A percentile compares a stretch with the other conserved stretches of the same genome.
These are phyloP conservation scores for Aspidoscelis tigris DNA, from an alignment of 2,113 vertebrate genomes.

Conservation along the genomic window DNA sequence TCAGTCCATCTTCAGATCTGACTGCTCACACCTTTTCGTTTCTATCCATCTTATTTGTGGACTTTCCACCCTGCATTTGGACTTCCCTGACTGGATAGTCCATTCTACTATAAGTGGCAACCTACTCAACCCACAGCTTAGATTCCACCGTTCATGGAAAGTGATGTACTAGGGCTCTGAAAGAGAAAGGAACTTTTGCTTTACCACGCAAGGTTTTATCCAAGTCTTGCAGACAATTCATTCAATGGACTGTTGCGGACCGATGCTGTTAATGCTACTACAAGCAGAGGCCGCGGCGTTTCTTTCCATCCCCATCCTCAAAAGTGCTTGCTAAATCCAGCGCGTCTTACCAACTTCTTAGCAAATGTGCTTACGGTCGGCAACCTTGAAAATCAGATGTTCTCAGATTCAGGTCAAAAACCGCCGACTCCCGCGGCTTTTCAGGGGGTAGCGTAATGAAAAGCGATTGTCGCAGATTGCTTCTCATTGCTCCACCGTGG, in stretches of 20 bases:
- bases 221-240: neutral
- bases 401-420: neutral
- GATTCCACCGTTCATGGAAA: neutral
- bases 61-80: too few relatives aligned
- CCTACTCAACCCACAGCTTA: neutral
- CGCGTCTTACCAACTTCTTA: neutral
- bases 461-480: neutral
- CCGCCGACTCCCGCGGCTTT: neutral
- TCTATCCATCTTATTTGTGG: too few relatives aligned
- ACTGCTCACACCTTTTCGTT: too few relatives aligned
- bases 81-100: too few relatives aligned
- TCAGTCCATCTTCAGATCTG: too few relatives aligned
- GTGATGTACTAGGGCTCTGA: too few relatives aligned
- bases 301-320: neutral
- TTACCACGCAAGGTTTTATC: neutral
- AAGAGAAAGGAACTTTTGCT: neutral
- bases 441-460: neutral
- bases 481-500: neutral
- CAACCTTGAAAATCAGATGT: neutral
- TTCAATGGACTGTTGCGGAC: neutral
- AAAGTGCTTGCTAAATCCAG: neutral
- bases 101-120: too few relatives aligned
- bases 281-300: too few relatives aligned
- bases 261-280: too few relatives aligned
- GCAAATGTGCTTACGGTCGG: too few relatives aligned